Conservation (phyloP, 64 coral and sea anemone species). For the Stylophora pistillata region DNA sequence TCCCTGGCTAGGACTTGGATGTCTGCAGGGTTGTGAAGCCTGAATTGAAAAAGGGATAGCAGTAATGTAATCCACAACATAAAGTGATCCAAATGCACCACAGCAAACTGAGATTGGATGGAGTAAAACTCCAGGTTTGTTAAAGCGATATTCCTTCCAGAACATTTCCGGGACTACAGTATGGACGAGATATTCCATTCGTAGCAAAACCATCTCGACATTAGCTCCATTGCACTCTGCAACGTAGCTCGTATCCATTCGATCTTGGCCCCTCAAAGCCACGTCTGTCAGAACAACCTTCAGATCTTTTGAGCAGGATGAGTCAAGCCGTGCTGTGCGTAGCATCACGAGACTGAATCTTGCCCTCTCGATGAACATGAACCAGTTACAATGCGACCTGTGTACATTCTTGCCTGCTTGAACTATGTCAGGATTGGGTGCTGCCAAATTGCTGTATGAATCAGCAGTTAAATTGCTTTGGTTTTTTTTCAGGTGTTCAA, state of each 20-base stretch:
- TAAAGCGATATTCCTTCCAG: slow-evolving; percentile 53
- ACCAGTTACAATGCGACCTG: slow-evolving; percentile 45
- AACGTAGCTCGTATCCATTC: slow-evolving; percentile 6
- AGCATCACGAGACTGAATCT: slow-evolving; percentile 36
- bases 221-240: slow-evolving; percentile 16
- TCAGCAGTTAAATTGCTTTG: background rate
- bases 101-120: slow-evolving; percentile 29
- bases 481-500: slow-evolving; percentile 15
- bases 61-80: slow-evolving; percentile 15
- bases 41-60: slow-evolving; percentile 35
- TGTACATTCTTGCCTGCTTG: slow-evolving; percentile 41
- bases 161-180: slow-evolving; percentile 37
- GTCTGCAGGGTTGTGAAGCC: slow-evolving; percentile 42
- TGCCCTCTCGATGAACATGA: slow-evolving; percentile 34
- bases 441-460: slow-evolving; percentile 12
- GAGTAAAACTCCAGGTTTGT: background rate
- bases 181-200: slow-evolving; percentile 33
- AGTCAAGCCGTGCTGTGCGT: slow-evolving; percentile 16
- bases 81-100: slow-evolving; percentile 35
- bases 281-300: slow-evolving; percentile 23
- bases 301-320: slow-evolving; percentile 7
- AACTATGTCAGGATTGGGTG: background rate
- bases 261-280: slow-evolving; percentile 17
- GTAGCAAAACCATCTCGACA: background rate
- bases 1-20: too few relatives aligned